Evolutionary conservation across 2,797 vertebrate genomes (phyloP), one percentile per base, ranked within the genome.

Genomic region (Sebastes oblongus): DNA sequence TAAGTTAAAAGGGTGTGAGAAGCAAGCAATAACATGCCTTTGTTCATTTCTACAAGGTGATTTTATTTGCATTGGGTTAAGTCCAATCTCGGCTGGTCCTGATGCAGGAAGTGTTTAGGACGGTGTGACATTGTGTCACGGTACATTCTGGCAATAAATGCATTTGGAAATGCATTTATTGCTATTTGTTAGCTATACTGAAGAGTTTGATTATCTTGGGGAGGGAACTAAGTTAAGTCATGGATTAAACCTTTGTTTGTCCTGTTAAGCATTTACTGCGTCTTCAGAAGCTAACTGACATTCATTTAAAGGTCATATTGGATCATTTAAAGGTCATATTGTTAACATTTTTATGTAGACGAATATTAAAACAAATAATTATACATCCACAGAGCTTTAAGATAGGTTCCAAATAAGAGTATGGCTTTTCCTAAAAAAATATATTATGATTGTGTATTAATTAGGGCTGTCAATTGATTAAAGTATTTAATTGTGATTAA

Each of bases 41-140:
- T 18, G 2, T 72, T 68, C 46, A 16, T 83, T 78, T 60, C 39
- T 68, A 68, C 72, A 68, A 67, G 59, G 22, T 80, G 76, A 82
- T 86, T 88, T 88, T 84, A 76, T 82, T 80, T 42, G 39, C 22
- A 18, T 56, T 46, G 34, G 68, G 9, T 62, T 68, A 29, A 20
- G 24, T 78, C 61, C 61, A 77, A 27, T 75, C 68, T 52, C 6
- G 52, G 18, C 29, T 75, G 29, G 39, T 79, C 62, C 69, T 69
- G 34, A 84, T 55, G 14, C 70, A 27, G 42, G 14, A 5, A 66
- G 11, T 32, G 66, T 75, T 66, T 11, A 24, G 6, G 56, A 36
- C 5, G 27, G 6, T 59, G n/a, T 30, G 36, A 79, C 66, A 67
- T 54, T 77, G 34, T 75, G 50, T 77, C 30, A 39, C 34, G 8